These are phyloP conservation scores for Andrena trimmerana DNA, from an alignment of 2,888 invertebrate genomes.

Conservation along the genomic window DNA sequence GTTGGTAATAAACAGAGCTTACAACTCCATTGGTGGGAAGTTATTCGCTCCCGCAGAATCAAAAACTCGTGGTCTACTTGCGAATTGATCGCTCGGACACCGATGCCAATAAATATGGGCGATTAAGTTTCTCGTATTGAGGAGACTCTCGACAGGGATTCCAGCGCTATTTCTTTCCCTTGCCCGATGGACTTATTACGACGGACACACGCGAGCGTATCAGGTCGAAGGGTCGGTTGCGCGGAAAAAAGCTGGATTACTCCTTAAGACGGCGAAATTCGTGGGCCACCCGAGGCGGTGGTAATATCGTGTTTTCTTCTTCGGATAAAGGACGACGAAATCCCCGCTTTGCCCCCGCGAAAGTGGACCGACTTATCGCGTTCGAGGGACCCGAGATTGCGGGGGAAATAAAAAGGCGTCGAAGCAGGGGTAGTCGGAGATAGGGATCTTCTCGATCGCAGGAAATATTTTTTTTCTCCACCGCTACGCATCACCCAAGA, in stretches of 20 bases:
- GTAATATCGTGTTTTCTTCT: slow-evolving; percentile 67
- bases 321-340: slow-evolving; percentile 45
- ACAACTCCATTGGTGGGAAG: background rate
- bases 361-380: slow-evolving; percentile 69
- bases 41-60: background rate
- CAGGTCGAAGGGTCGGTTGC: slow-evolving; percentile 4
- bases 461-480: slow-evolving; percentile 55
- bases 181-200: slow-evolving; percentile 29
- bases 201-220: background rate
- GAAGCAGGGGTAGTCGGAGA: background rate
- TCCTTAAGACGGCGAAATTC: slow-evolving; percentile 62
- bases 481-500: background rate
- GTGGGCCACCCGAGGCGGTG: slow-evolving; percentile 29
- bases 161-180: background rate
- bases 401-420: slow-evolving; percentile 41
- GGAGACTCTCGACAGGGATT: background rate
- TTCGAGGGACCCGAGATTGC: slow-evolving; percentile 55
- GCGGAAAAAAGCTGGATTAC: slow-evolving; percentile 63
- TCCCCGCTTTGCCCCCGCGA: slow-evolving; percentile 54
- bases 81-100: background rate
- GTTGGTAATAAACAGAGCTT: background rate
- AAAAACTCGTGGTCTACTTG: background rate
- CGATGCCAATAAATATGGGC: background rate
- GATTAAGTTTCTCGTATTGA: background rate
- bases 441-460: slow-evolving; percentile 4